phyloP scores from a whole-genome alignment of 2,888 invertebrate species.

The Xestobium rufovillosum region DNA sequence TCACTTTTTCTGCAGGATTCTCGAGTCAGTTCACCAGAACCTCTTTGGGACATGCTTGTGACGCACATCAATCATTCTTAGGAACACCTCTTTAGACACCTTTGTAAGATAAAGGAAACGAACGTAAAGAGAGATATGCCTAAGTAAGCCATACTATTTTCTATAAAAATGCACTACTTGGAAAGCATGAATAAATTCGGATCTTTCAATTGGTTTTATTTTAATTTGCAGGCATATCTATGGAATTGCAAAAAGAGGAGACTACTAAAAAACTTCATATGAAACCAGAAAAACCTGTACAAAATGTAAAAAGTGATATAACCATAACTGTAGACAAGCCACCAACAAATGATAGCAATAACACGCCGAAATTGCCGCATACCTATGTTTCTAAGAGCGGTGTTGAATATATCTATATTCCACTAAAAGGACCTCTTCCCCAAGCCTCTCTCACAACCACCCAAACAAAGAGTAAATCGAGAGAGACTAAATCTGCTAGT shows the following conservation, averaged over 20 bases:
- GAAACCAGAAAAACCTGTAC: constrained; percentile 17
- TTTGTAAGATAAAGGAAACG: no score
- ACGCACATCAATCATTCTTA: no score
- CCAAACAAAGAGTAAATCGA: constrained; percentile 11
- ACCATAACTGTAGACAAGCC: constrained; percentile 39
- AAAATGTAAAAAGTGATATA: constrained; percentile 30
- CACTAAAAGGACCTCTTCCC: constrained; percentile 43
- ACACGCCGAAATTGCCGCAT: constrained; percentile 31
- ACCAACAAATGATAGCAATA: constrained; percentile 19
- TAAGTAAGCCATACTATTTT: no score
- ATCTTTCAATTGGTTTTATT: no score
- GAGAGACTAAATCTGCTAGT: constrained; percentile 25
- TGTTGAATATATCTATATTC: constrained; percentile 44
- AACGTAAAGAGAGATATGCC: no score
- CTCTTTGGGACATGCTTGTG: no score
- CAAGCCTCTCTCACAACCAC: constrained; percentile 20
- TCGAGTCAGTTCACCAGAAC: no score
- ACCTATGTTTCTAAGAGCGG: constrained; percentile 39
- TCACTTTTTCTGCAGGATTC: no score
- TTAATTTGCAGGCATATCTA: no score
- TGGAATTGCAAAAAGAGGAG: constrained; percentile 7
- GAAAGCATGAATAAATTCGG: constrained; percentile 21
- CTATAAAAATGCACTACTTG: no score
- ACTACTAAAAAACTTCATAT: constrained; percentile 3
- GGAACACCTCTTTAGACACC: no score